phyloP scores from a whole-genome alignment of 2,797 vertebrate genomes.

The Epinephelus coioides region DNA sequence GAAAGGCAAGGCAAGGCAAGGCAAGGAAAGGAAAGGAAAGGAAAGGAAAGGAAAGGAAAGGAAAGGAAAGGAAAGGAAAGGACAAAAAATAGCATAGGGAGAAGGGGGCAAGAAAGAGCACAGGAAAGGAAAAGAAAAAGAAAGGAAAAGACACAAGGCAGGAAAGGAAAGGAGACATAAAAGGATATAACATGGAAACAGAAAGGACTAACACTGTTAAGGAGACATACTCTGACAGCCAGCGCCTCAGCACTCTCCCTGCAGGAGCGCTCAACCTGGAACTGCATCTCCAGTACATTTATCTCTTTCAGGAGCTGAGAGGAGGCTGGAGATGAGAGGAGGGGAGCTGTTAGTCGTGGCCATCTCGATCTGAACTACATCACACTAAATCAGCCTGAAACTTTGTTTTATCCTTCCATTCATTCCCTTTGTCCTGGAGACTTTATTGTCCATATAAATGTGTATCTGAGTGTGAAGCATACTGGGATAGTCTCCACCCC shows the following conservation, averaged over 20 bases:
- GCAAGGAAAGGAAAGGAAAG: too few species aligned
- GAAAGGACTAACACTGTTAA: background rate
- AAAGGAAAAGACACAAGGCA: too few species aligned
- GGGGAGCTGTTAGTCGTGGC: background rate
- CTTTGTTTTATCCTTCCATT: background rate
- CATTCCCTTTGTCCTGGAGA: too few species aligned
- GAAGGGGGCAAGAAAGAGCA: too few species aligned
- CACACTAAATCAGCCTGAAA: background rate
- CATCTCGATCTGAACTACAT: background rate
- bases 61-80: too few species aligned
- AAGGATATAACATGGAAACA: too few species aligned
- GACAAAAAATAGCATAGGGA: too few species aligned
- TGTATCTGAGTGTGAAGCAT: background rate
- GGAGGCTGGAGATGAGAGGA: constrained; percentile 75
- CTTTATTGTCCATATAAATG: background rate
- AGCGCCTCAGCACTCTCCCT: constrained; percentile 83
- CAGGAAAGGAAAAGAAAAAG: too few species aligned
- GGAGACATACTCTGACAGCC: constrained; percentile 79
- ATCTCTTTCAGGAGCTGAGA: constrained; percentile 87
- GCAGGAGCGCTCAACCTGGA: constrained; percentile 84
- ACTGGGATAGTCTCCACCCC: background rate
- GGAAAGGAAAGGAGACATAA: too few species aligned
- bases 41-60: too few species aligned
- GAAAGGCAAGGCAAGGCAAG: too few species aligned
- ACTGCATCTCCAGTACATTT: constrained; percentile 83